These are phyloP conservation scores for Octomys mimax DNA, from an alignment of 2,797 vertebrate species.

Conservation along the genomic window DNA sequence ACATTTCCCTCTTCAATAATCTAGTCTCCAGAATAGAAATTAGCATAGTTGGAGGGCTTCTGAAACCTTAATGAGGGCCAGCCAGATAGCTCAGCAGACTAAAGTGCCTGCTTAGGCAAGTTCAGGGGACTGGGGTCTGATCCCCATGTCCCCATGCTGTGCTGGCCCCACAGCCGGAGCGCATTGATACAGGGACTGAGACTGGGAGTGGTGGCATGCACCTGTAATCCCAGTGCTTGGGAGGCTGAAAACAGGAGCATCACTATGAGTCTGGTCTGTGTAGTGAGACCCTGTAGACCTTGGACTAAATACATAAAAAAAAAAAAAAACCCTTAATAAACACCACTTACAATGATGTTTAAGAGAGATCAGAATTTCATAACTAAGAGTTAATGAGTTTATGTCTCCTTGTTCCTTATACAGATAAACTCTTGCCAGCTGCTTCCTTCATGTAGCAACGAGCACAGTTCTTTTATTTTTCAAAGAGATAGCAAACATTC, in stretches of 20 bases:
- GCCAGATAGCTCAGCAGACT: too few species aligned
- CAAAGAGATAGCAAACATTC: slow-evolving; percentile 80
- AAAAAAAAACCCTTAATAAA: not conserved
- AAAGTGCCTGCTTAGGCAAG: too few species aligned
- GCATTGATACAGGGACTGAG: too few species aligned
- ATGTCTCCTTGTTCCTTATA: not conserved
- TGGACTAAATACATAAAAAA: too few species aligned
- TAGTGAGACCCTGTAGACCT: too few species aligned
- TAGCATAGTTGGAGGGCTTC: not conserved
- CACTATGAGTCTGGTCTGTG: too few species aligned
- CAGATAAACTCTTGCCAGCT: slow-evolving; percentile 46
- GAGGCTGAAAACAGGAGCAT: too few species aligned
- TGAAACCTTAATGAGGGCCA: slow-evolving; percentile 1
- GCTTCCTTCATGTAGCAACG: not conserved
- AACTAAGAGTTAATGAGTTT: slow-evolving; percentile 36
- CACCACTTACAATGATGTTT: not conserved
- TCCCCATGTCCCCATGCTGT: too few species aligned
- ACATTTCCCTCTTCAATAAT: not conserved
- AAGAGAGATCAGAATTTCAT: not conserved
- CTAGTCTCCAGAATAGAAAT: slow-evolving; percentile 29
- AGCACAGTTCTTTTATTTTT: slow-evolving; percentile 65
- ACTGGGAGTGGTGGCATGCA: too few species aligned
- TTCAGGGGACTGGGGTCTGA: too few species aligned
- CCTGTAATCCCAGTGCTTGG: too few species aligned
- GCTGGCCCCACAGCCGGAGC: too few species aligned